These are phyloP conservation scores for Meghimatium bilineatum DNA, from an alignment of 2,888 invertebrate species.

Conservation along the genomic window DNA sequence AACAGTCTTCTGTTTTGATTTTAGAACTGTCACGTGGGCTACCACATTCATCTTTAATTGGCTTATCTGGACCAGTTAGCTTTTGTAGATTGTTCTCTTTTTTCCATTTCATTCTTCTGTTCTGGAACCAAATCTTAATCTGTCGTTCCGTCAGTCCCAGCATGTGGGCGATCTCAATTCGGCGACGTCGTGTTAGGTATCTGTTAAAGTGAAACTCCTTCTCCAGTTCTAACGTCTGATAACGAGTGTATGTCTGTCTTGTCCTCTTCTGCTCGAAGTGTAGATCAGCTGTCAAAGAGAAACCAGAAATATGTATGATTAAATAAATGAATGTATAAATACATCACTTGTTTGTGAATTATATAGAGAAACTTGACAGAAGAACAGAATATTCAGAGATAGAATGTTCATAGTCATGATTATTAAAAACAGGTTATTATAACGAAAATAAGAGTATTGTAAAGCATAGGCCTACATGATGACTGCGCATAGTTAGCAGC, in stretches of 20 bases:
- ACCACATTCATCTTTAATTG: slow-evolving; percentile 53
- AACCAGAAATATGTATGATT: background rate
- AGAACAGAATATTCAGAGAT: too few species aligned
- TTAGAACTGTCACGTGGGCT: slow-evolving; percentile 50
- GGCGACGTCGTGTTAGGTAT: slow-evolving; percentile 95
- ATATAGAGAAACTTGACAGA: too few species aligned
- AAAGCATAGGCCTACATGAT: too few species aligned
- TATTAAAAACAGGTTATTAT: too few species aligned
- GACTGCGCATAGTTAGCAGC: too few species aligned
- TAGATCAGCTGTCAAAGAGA: slow-evolving; percentile 60
- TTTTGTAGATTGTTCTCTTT: slow-evolving; percentile 72
- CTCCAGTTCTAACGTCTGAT: slow-evolving; percentile 97
- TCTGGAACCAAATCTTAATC: slow-evolving; percentile 84
- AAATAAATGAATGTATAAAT: background rate
- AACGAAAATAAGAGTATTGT: too few species aligned
- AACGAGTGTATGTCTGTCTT: slow-evolving; percentile 96
- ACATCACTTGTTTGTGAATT: too few species aligned
- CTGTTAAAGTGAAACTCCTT: slow-evolving; percentile 99
- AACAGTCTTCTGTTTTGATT: slow-evolving; percentile 45
- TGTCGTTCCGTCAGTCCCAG: slow-evolving; percentile 97
- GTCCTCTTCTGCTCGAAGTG: slow-evolving; percentile 90
- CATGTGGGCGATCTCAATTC: slow-evolving; percentile 98
- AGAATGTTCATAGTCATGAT: too few species aligned
- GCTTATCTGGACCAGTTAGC: slow-evolving; percentile 68
- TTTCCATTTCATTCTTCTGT: slow-evolving; percentile 94